These are phyloP conservation scores for Zaprionus kolodkinae DNA, from an alignment of 1,140 invertebrate species.

Conservation along the genomic window DNA sequence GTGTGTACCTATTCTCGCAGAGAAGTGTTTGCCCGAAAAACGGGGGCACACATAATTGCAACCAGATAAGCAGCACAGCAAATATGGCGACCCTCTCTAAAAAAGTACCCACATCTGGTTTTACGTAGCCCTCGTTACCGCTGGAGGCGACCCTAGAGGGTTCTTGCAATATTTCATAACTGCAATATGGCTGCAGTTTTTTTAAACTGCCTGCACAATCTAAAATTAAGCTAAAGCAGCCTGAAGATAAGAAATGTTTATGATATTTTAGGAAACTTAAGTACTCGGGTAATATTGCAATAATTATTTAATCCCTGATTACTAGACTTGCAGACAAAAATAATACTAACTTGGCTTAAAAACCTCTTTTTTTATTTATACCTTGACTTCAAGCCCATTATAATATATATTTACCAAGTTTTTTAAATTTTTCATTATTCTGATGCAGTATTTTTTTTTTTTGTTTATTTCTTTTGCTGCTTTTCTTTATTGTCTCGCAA, in stretches of 20 bases:
- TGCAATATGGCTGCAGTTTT: background rate
- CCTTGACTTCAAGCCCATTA: too few relatives aligned
- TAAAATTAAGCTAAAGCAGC: background rate
- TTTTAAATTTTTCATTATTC: too few relatives aligned
- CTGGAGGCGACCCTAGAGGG: background rate
- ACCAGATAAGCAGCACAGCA: conserved; percentile 23
- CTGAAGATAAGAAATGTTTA: background rate
- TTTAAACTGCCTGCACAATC: background rate
- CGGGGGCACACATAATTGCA: conserved; percentile 39
- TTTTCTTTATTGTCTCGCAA: too few relatives aligned
- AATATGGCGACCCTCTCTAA: conserved; percentile 12
- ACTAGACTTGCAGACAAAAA: too few relatives aligned
- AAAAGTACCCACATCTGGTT: conserved; percentile 1
- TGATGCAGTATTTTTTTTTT: too few relatives aligned
- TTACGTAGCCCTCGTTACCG: background rate
- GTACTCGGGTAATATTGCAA: too few relatives aligned
- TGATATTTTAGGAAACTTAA: background rate
- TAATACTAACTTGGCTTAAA: too few relatives aligned
- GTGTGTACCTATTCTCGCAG: conserved; percentile 35
- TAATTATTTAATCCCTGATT: too few relatives aligned
- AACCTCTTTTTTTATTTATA: too few relatives aligned
- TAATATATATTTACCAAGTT: too few relatives aligned
- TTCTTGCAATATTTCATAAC: background rate
- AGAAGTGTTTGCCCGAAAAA: conserved; percentile 29
- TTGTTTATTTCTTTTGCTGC: too few relatives aligned